A percentile compares a stretch with the other conserved stretches of the same genome.
These are phyloP conservation scores for Vireo griseus DNA, from an alignment of 2,797 vertebrate genomes.

Conservation along the genomic window DNA sequence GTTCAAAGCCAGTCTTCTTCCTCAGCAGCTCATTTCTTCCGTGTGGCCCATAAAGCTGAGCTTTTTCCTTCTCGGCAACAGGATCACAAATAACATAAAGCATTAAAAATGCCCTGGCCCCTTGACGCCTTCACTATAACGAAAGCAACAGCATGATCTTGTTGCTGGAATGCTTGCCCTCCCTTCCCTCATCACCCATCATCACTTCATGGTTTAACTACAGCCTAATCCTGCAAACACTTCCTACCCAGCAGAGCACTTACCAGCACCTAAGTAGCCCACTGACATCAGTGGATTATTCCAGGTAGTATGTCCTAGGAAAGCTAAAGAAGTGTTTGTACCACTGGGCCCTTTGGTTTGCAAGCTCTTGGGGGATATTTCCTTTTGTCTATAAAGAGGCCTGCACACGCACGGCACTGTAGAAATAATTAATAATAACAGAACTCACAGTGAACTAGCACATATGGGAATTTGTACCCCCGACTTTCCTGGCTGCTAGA, in stretches of 20 bases:
- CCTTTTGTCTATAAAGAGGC: constrained; percentile 40
- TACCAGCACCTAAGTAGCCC: not conserved
- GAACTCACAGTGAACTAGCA: not conserved
- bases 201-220: constrained; percentile 13
- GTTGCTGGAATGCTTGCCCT: not conserved
- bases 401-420: not conserved
- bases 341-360: not conserved
- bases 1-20: not conserved
- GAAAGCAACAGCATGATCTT: not conserved
- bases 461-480: not conserved
- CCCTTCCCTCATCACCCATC: not conserved
- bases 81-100: constrained; percentile 3
- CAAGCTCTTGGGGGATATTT: constrained; percentile 46
- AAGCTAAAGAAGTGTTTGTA: constrained; percentile 37
- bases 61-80: constrained; percentile 10
- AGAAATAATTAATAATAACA: constrained; percentile 61
- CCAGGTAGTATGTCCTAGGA: not conserved
- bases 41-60: constrained; percentile 23
- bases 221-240: constrained; percentile 31
- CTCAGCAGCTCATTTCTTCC: not conserved
- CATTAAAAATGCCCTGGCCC: constrained; percentile 10
- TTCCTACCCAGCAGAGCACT: constrained; percentile 41
- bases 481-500: not conserved
- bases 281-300: not conserved
- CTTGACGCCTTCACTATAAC: not conserved